A percentile compares a stretch with the other conserved stretches of the same genome.
Evolutionary conservation across 2,888 invertebrate species (phyloP).

Genomic region (Drosophila helvetica): DNA sequence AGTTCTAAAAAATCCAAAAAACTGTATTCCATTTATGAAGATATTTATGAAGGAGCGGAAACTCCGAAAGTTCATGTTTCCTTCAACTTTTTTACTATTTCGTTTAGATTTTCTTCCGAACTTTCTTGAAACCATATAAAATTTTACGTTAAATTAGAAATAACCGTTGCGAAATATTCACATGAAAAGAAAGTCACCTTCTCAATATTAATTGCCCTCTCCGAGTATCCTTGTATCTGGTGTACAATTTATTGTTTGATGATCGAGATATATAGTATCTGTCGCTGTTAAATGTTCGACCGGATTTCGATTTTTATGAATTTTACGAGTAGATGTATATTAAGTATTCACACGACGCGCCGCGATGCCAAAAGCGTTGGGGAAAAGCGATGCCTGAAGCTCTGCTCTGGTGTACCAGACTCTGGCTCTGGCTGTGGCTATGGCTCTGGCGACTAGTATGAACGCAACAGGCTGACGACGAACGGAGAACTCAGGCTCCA

Average conservation of each 20-base stretch:
- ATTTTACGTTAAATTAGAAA: conserved; percentile 26
- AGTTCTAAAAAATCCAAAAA: neutral
- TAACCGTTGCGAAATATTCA: conserved; percentile 41
- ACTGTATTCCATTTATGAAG: neutral
- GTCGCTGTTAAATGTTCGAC: no score
- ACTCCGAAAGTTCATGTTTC: neutral
- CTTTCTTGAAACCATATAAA: neutral
- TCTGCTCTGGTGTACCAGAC: conserved; percentile 1
- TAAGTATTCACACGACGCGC: conserved; percentile 29
- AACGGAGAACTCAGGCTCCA: conserved; percentile 81
- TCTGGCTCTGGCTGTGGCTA: no score
- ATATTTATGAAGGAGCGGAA: no score
- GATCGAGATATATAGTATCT: conserved; percentile 52
- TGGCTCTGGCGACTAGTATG: conserved; percentile 33
- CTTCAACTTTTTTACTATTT: neutral
- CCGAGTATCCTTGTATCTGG: conserved; percentile 55
- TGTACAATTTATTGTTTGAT: conserved; percentile 59
- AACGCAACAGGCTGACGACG: conserved; percentile 84
- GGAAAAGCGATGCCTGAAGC: conserved; percentile 1
- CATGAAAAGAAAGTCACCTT: conserved; percentile 59
- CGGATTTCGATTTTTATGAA: conserved; percentile 13
- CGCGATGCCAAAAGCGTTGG: conserved; percentile 11
- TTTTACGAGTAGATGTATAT: conserved; percentile 27
- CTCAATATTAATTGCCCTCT: conserved; percentile 62
- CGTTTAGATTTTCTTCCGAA: neutral